Evolutionary conservation across 2,888 invertebrate species (phyloP), one percentile per base, ranked within the genome.

Genomic region (Cotesia congregata): DNA sequence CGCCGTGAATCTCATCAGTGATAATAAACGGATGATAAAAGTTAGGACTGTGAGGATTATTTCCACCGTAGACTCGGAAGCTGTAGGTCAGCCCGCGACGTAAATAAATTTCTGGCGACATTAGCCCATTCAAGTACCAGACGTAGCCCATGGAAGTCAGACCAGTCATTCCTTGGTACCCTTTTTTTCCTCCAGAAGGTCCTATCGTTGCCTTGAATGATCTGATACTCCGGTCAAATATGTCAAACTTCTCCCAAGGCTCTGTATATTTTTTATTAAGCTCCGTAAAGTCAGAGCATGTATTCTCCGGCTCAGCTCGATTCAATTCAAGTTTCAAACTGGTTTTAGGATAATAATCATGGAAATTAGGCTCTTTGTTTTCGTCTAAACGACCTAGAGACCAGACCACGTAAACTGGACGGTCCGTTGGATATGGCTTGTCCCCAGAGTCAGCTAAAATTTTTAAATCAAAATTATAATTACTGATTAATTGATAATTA

Each of bases 111-210:
- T 97, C 97, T 0, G 97, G 97, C 71, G 94, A 93, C 83, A 98
- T 91, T 85, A 94, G 93, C 0, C 98, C 98, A 90, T 98, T 97
- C 79, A 98, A 95, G 90, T 97, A 98, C 97, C 97, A 98, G 9
- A 96, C 94, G 65, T 95, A 90, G 0, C 93, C 94, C 82, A 93
- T 94, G 60, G 93, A 93, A 40, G 93, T 92, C 87, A 93, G 93
- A 92, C 94, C 93, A 79, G 94, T 94, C 70, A 93, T 91, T 67
- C 93, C 94, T 88, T 94, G 93, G 88, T 95, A 95, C 12, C 96
- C 97, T 76, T 94, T 93, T 86, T 91, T 91, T 0, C 95, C 96
- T 3, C 95, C 97, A 38, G 96, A 93, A 2, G 97, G 96, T 0
- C 98, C 98, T 77, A 98, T 90, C 77, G 94, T 93, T 39, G 96